A percentile compares a stretch with the other conserved stretches of the same genome.
Evolutionary conservation across 2,113 vertebrate genomes (phyloP).

Genomic region (Scomber japonicus): DNA sequence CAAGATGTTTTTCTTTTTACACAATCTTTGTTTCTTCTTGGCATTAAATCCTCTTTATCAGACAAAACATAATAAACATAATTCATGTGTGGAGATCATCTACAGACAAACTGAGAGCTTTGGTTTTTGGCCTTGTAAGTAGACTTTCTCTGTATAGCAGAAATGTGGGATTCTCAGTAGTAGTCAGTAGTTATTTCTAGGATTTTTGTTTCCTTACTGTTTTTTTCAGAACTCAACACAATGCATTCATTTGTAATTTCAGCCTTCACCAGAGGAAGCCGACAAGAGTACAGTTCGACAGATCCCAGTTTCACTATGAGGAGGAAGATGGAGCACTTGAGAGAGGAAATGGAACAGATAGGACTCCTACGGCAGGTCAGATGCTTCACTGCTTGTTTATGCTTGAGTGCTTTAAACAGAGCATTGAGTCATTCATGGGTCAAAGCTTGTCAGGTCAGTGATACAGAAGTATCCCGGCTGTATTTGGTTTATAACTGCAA

Average conservation of each 20-base stretch:
- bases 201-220: not conserved
- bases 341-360: slow-evolving; percentile 97
- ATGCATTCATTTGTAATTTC: not conserved
- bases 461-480: too few species aligned
- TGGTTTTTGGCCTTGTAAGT: not conserved
- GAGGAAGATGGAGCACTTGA: slow-evolving; percentile 98
- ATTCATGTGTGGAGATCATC: not conserved
- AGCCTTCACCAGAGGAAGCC: slow-evolving; percentile 92
- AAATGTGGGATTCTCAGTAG: not conserved
- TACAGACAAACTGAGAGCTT: too few species aligned
- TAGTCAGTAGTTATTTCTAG: not conserved
- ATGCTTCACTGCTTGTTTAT: slow-evolving; percentile 7
- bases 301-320: slow-evolving; percentile 99
- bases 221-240: slow-evolving; percentile 7
- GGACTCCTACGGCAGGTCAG: slow-evolving; percentile 92
- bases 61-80: not conserved
- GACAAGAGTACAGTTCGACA: slow-evolving; percentile 88
- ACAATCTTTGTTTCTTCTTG: too few species aligned
- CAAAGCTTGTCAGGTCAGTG: not conserved
- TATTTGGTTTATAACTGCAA: too few species aligned
- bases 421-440: not conserved
- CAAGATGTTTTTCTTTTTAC: too few species aligned
- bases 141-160: too few species aligned
- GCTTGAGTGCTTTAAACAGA: not conserved
- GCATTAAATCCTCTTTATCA: too few species aligned